phyloP scores from a whole-genome alignment of 2,113 vertebrate genomes.

The Galemys pyrenaicus region DNA sequence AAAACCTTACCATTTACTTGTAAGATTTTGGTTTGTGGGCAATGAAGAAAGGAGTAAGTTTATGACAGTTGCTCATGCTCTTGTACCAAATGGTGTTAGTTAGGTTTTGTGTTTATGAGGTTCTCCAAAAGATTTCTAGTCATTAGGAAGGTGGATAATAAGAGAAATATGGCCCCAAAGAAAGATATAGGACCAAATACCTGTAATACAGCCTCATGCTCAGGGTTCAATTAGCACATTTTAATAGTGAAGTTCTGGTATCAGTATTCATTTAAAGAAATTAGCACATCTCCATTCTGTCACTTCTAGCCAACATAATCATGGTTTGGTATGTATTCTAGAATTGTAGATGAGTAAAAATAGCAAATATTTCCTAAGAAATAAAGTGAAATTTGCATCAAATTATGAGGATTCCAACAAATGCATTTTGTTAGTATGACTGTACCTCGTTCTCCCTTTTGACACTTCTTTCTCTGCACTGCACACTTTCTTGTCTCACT shows the following conservation, averaged over 20 bases:
- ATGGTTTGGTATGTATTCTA: background rate
- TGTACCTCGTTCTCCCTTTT: slow-evolving; percentile 90
- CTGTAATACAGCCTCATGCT: background rate
- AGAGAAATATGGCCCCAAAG: background rate
- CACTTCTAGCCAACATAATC: background rate
- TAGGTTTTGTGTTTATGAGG: background rate
- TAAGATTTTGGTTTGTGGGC: background rate
- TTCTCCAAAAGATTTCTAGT: background rate
- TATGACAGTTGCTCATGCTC: background rate
- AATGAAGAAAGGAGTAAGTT: background rate
- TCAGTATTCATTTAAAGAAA: background rate
- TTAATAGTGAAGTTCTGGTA: background rate
- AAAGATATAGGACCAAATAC: background rate
- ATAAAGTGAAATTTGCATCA: background rate
- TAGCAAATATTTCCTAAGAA: background rate
- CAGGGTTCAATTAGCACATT: background rate
- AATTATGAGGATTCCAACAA: slow-evolving; percentile 63
- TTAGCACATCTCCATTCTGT: background rate
- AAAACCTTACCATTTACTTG: too few species aligned
- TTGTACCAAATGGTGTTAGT: background rate
- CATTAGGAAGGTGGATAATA: background rate
- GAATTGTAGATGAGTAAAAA: background rate
- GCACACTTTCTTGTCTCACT: slow-evolving; percentile 93
- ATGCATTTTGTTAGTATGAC: slow-evolving; percentile 51
- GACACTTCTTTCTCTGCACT: slow-evolving; percentile 94